Percentiles rank a stretch among this genome's conserved stretches.
These are phyloP conservation scores for Cichladusa arquata DNA, from an alignment of 2,113 vertebrate genomes.

Conservation along the genomic window DNA sequence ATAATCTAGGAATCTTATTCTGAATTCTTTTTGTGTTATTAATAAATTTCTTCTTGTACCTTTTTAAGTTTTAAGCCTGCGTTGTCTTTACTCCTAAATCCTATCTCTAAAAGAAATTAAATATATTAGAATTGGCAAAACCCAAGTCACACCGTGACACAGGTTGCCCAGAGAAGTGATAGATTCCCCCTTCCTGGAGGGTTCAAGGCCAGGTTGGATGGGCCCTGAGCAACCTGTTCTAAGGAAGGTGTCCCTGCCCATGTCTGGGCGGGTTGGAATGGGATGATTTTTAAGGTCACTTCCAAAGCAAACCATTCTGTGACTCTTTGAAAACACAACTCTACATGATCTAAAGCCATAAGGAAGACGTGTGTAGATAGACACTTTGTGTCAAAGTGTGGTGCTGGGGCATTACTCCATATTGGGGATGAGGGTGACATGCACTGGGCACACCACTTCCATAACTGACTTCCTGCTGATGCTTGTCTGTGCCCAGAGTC, in stretches of 20 bases:
- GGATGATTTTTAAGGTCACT: neutral
- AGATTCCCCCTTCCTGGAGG: neutral
- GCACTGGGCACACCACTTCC: neutral
- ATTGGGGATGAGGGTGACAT: neutral
- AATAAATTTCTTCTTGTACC: no score
- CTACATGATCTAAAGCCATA: neutral
- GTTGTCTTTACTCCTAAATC: no score
- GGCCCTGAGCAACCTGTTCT: neutral
- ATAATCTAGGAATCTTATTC: no score
- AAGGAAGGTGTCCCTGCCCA: neutral
- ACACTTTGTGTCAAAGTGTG: neutral
- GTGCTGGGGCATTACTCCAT: neutral
- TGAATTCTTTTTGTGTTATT: no score
- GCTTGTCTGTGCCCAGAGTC: neutral
- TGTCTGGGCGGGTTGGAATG: rapidly evolving
- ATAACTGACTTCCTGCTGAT: neutral
- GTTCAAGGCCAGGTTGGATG: neutral
- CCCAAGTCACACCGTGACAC: no score
- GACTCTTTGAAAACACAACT: neutral
- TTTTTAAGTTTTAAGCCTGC: no score
- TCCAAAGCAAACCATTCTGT: neutral
- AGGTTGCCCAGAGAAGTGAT: neutral
- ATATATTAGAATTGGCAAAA: no score
- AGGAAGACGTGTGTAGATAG: neutral
- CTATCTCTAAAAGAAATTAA: no score